Base-by-base conservation (phyloP, 1,140 invertebrate genomes). In the Drosophila subpulchrella region DNA sequence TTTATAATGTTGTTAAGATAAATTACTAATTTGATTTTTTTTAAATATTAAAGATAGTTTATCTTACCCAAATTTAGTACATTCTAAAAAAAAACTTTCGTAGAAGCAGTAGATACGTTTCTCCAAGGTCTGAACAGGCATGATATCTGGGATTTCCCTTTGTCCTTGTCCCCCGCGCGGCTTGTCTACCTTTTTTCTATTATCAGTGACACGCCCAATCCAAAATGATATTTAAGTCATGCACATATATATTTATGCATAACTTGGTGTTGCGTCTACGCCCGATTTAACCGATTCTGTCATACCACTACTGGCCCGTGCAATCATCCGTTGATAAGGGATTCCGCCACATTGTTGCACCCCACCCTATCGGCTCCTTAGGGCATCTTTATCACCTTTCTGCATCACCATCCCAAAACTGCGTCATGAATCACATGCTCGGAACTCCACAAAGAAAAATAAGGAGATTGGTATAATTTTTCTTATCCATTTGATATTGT, bases 371-470 rank as follows among this genome's bases (percentile, higher is more conserved):
- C 27, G 27, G 30, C 7, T 7, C n/a, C 30, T 11, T 32, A n/a
- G n/a, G 48, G n/a, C 30, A 51, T 34, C 30, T 51, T 30, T 51
- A 51, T 51, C 48, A 34, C 7, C 15, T 10, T 1, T 32, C 12
- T 30, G 30, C 46, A 46, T 34, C 61, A 57, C 48, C 55, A 61
- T 48, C 42, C 48, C 3, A 65, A 67, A 75, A 70, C 6, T 57
- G 62, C 72, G 79, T 79, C 79, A 84, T 84, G 79, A 84, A 79
- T 84, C 81, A 82, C 79, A 82, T 68, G 72, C 58, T 63, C n/a
- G 32, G 46, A 61, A 51, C 61, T 57, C 60, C 57, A 12, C n/a
- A 17, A n/a, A 15, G 8, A 51, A 32, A 32, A 34, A 30, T 8
- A 51, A 15, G 30, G 2, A 51, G n/a, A 3, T 51, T 11, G 10